Conservation (phyloP, 2,797 vertebrate species). For the Picus viridis region DNA sequence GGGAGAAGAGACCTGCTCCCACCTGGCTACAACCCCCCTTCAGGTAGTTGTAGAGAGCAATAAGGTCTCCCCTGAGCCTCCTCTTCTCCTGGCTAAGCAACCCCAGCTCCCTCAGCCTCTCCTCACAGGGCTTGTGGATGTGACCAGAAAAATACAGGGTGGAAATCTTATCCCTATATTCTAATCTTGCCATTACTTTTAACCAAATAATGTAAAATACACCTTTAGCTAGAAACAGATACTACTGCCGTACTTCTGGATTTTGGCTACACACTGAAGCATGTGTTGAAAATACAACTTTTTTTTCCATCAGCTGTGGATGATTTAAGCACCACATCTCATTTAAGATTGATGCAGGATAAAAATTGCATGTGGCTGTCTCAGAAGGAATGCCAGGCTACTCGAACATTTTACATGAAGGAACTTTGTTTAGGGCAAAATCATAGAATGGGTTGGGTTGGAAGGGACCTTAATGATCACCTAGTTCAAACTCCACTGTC, state of each 20-base stretch:
- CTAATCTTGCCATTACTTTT: background rate
- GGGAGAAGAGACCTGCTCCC: too few relatives aligned
- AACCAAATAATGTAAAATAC: background rate
- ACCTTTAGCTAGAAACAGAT: background rate
- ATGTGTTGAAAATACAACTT: background rate
- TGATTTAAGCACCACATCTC: background rate
- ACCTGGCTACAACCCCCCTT: too few relatives aligned
- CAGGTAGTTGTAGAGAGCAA: too few relatives aligned
- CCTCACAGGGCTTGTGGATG: too few relatives aligned
- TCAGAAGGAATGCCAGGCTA: background rate
- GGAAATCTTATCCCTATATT: background rate
- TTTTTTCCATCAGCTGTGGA: background rate
- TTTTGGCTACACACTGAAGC: background rate
- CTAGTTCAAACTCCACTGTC: too few relatives aligned
- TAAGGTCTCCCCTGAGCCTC: too few relatives aligned
- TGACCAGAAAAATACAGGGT: too few relatives aligned
- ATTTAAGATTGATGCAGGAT: background rate
- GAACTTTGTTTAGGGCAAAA: background rate
- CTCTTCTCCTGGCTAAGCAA: too few relatives aligned
- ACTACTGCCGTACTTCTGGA: rapidly evolving
- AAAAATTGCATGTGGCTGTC: background rate
- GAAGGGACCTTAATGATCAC: too few relatives aligned
- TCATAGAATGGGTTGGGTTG: too few relatives aligned
- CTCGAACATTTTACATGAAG: background rate
- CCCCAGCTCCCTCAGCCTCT: too few relatives aligned